A percentile compares a stretch with the other conserved stretches of the same genome.
phyloP scores from a whole-genome alignment of 1,140 invertebrate species.

The Bradynema listronoti region DNA sequence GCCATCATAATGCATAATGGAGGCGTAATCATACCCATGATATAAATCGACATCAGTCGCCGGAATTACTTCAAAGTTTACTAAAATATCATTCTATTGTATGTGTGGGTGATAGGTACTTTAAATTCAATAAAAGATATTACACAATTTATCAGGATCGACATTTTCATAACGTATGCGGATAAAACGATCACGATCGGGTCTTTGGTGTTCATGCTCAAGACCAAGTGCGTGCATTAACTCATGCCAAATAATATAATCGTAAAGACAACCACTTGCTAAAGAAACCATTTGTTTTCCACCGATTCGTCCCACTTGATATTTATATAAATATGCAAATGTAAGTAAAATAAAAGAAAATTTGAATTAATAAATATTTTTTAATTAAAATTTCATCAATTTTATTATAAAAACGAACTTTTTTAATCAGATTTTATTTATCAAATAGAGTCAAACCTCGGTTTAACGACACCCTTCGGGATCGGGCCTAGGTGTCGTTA shows the following conservation, averaged over 20 bases:
- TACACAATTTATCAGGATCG: slow-evolving; percentile 26
- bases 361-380: too few species aligned
- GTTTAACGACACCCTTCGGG: too few species aligned
- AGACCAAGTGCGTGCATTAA: slow-evolving; percentile 35
- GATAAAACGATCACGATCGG: slow-evolving; percentile 30
- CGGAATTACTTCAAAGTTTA: slow-evolving; percentile 31
- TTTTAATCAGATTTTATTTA: too few species aligned
- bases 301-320: slow-evolving; percentile 21
- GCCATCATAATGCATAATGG: slow-evolving; percentile 35
- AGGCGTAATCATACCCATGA: slow-evolving; percentile 31
- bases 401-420: too few species aligned
- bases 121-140: too few species aligned
- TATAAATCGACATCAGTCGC: slow-evolving; percentile 28
- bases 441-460: too few species aligned
- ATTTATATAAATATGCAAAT: background rate
- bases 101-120: too few species aligned
- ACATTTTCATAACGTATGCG: slow-evolving; percentile 32
- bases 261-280: slow-evolving; percentile 29
- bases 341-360: too few species aligned
- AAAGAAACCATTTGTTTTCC: slow-evolving; percentile 29
- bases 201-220: slow-evolving; percentile 35
- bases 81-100: slow-evolving; percentile 11
- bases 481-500: too few species aligned
- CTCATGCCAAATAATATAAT: slow-evolving; percentile 39
- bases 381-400: too few species aligned